phyloP scores from a whole-genome alignment of 2,888 invertebrate genomes.

The Brenthis ino region DNA sequence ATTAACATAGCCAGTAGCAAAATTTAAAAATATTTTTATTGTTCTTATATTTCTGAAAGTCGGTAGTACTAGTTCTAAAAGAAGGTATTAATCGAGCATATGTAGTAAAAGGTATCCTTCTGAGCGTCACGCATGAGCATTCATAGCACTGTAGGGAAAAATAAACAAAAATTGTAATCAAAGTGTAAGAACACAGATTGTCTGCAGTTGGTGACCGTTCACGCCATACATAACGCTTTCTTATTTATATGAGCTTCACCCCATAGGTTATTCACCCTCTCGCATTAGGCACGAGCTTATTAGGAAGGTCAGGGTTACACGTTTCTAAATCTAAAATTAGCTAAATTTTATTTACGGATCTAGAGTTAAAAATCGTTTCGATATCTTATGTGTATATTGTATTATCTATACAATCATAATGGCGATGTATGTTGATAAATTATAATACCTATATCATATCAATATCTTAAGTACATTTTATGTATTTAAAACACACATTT shows the following conservation, averaged over 20 bases:
- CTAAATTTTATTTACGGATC: constrained; percentile 16
- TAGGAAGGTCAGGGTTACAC: constrained; percentile 75
- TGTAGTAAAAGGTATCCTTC: constrained; percentile 5
- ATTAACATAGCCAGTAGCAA: neutral
- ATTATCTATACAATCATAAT: neutral
- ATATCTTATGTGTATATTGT: neutral
- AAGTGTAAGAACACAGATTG: constrained; percentile 54
- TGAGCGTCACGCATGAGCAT: constrained; percentile 29
- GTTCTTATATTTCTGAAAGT: too few species aligned
- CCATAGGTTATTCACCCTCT: constrained; percentile 71
- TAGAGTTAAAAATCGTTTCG: neutral
- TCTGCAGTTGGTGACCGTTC: constrained; percentile 55
- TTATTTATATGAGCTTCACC: constrained; percentile 75
- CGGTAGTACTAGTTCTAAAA: too few species aligned
- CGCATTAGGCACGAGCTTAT: constrained; percentile 53
- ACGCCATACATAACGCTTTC: constrained; percentile 63
- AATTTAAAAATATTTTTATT: neutral
- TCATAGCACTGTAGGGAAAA: constrained; percentile 36
- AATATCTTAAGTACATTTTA: too few species aligned
- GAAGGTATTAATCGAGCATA: constrained; percentile 6
- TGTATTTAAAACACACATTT: too few species aligned
- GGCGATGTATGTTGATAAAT: neutral
- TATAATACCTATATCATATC: too few species aligned
- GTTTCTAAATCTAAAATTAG: constrained; percentile 38
- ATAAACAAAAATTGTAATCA: constrained; percentile 50